These are phyloP conservation scores for Rhingia campestris DNA, from an alignment of 2,888 invertebrate species.

Conservation along the genomic window DNA sequence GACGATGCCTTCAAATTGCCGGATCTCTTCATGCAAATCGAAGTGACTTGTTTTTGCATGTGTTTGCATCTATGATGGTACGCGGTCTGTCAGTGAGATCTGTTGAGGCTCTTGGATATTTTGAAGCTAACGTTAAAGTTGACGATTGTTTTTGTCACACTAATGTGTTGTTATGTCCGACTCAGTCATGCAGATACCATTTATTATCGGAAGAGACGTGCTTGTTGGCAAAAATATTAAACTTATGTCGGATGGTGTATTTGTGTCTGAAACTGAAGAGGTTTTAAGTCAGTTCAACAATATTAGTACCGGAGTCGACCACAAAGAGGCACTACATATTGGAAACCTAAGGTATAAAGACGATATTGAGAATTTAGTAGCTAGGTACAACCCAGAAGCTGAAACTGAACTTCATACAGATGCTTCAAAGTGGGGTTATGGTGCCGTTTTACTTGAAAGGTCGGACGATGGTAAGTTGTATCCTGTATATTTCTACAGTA, in stretches of 20 bases:
- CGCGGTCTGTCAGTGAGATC: not conserved
- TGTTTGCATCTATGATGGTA: no score
- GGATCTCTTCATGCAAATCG: no score
- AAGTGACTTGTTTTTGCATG: no score
- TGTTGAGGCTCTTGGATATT: not conserved
- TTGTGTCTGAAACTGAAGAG: not conserved
- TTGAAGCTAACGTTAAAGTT: not conserved
- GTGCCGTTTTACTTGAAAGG: conserved; percentile 22
- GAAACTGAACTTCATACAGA: no score
- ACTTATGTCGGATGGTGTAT: not conserved
- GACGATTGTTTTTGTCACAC: not conserved
- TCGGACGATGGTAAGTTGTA: conserved; percentile 26
- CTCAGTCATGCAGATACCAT: not conserved
- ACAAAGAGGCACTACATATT: not conserved
- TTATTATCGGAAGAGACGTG: not conserved
- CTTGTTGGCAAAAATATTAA: not conserved
- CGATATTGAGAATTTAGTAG: not conserved
- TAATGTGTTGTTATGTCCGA: not conserved
- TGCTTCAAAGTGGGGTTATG: not conserved
- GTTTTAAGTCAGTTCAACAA: not conserved
- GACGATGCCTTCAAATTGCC: no score
- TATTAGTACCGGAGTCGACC: not conserved
- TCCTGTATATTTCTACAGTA: no score
- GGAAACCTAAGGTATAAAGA: not conserved
- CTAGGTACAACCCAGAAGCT: not conserved